phyloP scores from a whole-genome alignment of 2,113 vertebrate species.

The Otus sunia region DNA sequence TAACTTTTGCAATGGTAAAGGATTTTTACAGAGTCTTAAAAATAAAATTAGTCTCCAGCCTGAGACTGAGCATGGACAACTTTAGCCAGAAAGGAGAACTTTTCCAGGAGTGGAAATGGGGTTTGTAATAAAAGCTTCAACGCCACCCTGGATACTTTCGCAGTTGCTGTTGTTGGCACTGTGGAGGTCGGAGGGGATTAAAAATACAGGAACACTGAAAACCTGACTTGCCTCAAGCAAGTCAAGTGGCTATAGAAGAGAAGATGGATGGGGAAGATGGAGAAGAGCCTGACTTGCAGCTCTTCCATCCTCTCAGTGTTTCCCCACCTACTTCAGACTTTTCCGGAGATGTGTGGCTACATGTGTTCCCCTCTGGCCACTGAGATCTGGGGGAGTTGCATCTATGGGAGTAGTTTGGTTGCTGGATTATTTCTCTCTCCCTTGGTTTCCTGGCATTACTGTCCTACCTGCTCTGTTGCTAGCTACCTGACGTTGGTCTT shows the following conservation, averaged over 20 bases:
- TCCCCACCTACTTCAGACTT: background rate
- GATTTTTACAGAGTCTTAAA: background rate
- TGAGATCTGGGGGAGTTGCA: background rate
- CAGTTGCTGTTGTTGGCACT: background rate
- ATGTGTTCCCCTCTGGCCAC: accelerated
- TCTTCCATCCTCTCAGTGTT: background rate
- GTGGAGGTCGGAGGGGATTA: background rate
- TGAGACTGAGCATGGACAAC: background rate
- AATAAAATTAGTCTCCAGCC: background rate
- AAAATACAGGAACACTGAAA: background rate
- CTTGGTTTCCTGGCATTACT: background rate
- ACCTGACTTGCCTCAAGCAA: background rate
- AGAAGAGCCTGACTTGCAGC: background rate
- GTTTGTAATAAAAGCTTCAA: background rate
- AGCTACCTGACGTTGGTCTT: background rate
- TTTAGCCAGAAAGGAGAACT: background rate
- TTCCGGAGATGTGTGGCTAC: background rate
- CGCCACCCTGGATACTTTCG: background rate
- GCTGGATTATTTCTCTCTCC: background rate
- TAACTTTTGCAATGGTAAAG: background rate
- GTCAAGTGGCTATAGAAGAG: background rate
- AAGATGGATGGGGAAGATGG: background rate
- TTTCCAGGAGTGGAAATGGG: background rate
- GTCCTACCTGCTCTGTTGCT: background rate
- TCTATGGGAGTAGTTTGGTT: background rate